phyloP scores from a whole-genome alignment of 1,140 invertebrate genomes.

The Brachionus sp. region DNA sequence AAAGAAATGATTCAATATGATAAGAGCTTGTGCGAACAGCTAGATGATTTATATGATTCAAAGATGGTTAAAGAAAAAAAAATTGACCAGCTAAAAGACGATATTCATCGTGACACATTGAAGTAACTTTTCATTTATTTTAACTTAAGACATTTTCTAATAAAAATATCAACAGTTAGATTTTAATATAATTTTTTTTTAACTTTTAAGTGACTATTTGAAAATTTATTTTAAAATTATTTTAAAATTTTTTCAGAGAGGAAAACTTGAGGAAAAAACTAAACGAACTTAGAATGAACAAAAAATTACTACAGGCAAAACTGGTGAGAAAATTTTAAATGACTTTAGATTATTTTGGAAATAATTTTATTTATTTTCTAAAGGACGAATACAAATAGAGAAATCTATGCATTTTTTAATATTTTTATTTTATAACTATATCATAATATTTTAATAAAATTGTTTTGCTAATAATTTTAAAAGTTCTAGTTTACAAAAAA shows the following conservation, averaged over 20 bases:
- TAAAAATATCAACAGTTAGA: too few species aligned
- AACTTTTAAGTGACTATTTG: background rate
- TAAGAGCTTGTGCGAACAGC: conserved; percentile 32
- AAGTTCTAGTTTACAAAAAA: too few species aligned
- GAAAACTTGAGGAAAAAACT: conserved; percentile 39
- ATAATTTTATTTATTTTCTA: background rate
- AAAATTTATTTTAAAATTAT: background rate
- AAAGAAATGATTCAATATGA: conserved; percentile 46
- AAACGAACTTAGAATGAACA: conserved; percentile 42
- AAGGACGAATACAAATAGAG: conserved; percentile 27
- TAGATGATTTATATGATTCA: conserved; percentile 37
- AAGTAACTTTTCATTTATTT: background rate
- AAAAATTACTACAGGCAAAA: conserved; percentile 25
- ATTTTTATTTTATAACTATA: background rate
- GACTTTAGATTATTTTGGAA: background rate
- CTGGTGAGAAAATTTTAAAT: background rate
- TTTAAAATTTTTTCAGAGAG: conserved; percentile 12
- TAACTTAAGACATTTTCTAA: background rate
- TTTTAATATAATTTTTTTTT: background rate
- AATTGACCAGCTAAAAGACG: conserved; percentile 25
- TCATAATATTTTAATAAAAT: background rate
- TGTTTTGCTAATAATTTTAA: too few species aligned
- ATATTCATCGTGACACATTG: conserved; percentile 23
- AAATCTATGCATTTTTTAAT: background rate
- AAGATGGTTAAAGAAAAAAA: conserved; percentile 43